Evolutionary conservation across 2,888 invertebrate species (phyloP), one percentile per base, ranked within the genome.

Genomic region (Drosophila borealis): DNA sequence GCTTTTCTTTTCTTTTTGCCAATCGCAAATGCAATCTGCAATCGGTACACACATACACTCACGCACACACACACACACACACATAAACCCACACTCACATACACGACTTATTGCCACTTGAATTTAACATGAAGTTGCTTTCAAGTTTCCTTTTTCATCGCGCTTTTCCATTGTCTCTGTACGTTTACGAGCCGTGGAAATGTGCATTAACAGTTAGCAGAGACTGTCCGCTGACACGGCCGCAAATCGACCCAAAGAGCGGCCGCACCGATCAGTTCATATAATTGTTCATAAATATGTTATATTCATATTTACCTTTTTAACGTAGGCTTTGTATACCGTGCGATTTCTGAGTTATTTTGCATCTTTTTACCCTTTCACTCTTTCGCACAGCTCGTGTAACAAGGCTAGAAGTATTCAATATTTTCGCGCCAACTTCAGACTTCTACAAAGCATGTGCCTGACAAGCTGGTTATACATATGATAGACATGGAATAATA

Each of bases 171-270:
- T 9, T 9, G 19, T 6, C 42, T 14, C 14, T 4, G 45, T 44
- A 63, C 85, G 68, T 74, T 89, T 88, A 85, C 70, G 88, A 81
- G 85, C 87, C 88, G 87, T 72, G 73, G 89, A 88, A 84, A 84
- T 70, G 73, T 79, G 70, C 85, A 89, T 88, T 87, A 81, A 81
- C 73, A 74, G 81, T 73, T 76, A 78, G 63, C 62, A 59, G 61
- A 37, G 41, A 34, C 34, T 29, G 36, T 33, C 21, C 3, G 29
- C 29, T 29, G 2, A n/a, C 64, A 64, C 64, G 21, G 21, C 34
- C 10, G 45, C 39, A 51, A 46, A 48, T 53, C 41, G 36, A 19
- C 33, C 21, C 42, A 29, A 59, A 56, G 10, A 2, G 36, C 13
- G 14, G 13, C 11, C 8, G 14, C 17, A n/a, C 11, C 4, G 51